Percentiles rank a stretch among this genome's conserved stretches.
phyloP scores from a whole-genome alignment of 1,140 invertebrate genomes.

The Cotesia chilonis region DNA sequence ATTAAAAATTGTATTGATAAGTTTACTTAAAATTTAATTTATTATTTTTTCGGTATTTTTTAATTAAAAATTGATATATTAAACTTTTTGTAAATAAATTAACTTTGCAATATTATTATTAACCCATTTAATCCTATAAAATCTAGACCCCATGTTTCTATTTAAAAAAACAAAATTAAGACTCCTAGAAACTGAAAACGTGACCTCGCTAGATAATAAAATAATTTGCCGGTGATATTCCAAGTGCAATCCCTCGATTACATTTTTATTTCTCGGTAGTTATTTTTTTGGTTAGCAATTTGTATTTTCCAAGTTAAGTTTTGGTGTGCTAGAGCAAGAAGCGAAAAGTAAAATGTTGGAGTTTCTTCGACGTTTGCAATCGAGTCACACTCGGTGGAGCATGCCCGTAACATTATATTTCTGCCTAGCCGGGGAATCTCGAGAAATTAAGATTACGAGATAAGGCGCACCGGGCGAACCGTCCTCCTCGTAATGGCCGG shows the following conservation, averaged over 20 bases:
- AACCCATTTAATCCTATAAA: no score
- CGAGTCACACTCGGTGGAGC: slow-evolving; percentile 50
- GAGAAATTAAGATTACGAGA: slow-evolving; percentile 56
- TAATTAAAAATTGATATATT: no score
- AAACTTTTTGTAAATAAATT: no score
- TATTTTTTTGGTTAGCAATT: slow-evolving; percentile 23
- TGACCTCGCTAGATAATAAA: neutral
- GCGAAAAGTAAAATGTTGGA: neutral
- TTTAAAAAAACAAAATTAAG: no score
- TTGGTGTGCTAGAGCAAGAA: neutral
- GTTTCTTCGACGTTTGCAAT: slow-evolving; percentile 48
- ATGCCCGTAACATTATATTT: slow-evolving; percentile 51
- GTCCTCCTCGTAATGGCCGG: slow-evolving; percentile 31
- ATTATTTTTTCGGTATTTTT: no score
- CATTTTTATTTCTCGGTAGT: neutral
- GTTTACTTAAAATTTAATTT: no score
- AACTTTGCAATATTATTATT: no score
- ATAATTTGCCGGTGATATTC: neutral
- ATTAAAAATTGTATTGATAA: no score
- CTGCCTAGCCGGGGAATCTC: slow-evolving; percentile 44
- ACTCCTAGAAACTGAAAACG: neutral
- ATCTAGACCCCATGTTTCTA: no score
- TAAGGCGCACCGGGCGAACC: slow-evolving; percentile 41
- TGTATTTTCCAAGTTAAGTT: slow-evolving; percentile 13
- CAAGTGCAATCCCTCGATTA: neutral